Evolutionary conservation across 2,113 vertebrate genomes (phyloP), one percentile per base, ranked within the genome.

Genomic region (Datnioides undecimradiatus): DNA sequence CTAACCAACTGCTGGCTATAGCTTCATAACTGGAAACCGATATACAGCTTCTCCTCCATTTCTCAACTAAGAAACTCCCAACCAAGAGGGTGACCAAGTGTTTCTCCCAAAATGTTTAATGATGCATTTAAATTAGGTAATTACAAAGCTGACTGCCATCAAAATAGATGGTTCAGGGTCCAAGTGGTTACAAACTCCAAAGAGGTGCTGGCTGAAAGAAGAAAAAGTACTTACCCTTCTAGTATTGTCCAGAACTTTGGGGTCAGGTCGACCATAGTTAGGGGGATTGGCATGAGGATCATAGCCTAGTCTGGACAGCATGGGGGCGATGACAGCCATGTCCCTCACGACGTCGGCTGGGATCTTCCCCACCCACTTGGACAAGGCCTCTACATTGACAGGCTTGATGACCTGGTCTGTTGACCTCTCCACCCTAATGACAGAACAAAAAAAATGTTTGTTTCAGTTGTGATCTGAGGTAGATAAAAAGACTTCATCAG

Each of bases 361-460:
- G 62, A 99, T 99, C 91, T 99, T 98, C 60, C 98, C 98, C 36
- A 99, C 97, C 98, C 98, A 99, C 88, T 99, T 99, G 6, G 97
- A 97, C 65, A 99, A 93, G 0, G 98, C 98, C 79, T 97, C 97
- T 90, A 99, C 93, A 0, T 99, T 99, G 80, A 99, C 97, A 0
- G 98, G 98, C 79, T 99, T 99, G 93, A 99, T 97, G 66, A 99
- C 98, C 85, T 99, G 98, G 86, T 99, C 98, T 63, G 97, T 99
- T 33, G 98, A 99, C 82, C 98, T 90, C 92, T 99, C 98, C 88
- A 99, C 97, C 89, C 97, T 99, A 86, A 10, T 51, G 76, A 6
- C 13, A 79, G 9, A 74, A 10, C 21, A 12, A 25, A 25, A 41
- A 41, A 55, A 25, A 27, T 0, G 2, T 0, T 33, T 10, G 2